phyloP scores from a whole-genome alignment of 2,113 vertebrate species.

The Oceanites oceanicus region DNA sequence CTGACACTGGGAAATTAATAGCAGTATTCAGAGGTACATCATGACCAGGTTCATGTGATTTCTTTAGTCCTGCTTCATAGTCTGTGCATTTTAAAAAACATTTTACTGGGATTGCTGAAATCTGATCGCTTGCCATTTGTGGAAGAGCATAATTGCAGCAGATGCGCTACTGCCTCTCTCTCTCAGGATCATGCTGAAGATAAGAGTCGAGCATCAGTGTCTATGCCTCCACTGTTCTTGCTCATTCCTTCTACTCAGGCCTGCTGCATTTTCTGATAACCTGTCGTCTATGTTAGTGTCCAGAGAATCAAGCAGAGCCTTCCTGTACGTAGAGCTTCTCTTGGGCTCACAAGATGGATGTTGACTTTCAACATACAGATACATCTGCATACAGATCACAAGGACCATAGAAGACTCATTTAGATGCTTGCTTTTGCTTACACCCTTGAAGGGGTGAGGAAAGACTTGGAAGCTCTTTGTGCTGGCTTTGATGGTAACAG shows the following conservation, averaged over 20 bases:
- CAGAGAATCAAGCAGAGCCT: not conserved
- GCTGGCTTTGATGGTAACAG: not conserved
- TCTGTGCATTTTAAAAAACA: not conserved
- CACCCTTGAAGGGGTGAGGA: not conserved
- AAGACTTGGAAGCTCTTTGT: not conserved
- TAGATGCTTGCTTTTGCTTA: not conserved
- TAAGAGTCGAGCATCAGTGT: not conserved
- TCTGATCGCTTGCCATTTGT: fast-evolving
- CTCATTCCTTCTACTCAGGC: not conserved
- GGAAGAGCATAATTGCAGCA: not conserved
- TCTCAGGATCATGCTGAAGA: not conserved
- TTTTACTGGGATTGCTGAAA: not conserved
- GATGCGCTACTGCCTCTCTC: fast-evolving
- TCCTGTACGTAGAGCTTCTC: not conserved
- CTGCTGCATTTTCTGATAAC: not conserved
- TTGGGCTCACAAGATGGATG: not conserved
- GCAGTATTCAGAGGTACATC: not conserved
- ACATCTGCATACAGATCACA: not conserved
- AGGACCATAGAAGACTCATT: not conserved
- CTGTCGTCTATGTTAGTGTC: not conserved
- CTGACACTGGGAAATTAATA: not conserved
- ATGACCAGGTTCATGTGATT: not conserved
- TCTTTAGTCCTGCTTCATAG: not conserved
- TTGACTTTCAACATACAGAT: not conserved
- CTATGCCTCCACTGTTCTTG: not conserved